Evolutionary conservation across 2,888 invertebrate genomes (phyloP), one percentile per base, ranked within the genome.

Genomic region (Meloe dianella): DNA sequence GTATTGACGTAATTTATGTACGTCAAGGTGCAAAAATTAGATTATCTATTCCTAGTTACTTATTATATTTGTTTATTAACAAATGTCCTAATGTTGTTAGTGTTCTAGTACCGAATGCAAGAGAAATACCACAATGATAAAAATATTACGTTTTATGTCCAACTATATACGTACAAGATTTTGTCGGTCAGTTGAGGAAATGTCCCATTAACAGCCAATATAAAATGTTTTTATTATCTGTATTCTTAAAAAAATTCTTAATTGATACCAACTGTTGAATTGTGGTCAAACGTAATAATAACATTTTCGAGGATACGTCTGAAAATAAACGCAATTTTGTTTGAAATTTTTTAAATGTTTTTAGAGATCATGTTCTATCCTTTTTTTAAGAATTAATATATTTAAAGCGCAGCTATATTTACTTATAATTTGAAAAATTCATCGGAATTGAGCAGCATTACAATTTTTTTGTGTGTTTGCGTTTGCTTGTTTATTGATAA

Each of bases 1-100:
- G 51, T 66, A 66, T 60, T 66, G 66, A 66, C 66, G 66, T 56
- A 66, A 56, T 57, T 65, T 63, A 60, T 66, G 66, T 66, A 60
- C 66, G 66, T 66, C 66, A 66, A 66, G 60, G 62, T 66, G 22
- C 35, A 64, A 64, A 64, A 56, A 64, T 57, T 57, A 64, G 57
- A 59, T 22, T 58, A 47, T 57, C 58, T 59, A 59, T 59, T 59
- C 59, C 35, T 35, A 32, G 54, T 54, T 54, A 54, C 24, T 54
- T 54, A 54, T 54, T 24, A 22, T 32, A 59, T 59, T 38, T 59
- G 59, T 54, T 54, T 6, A 24, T 24, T 20, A 14, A 54, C 24
- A 54, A 14, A 54, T 47, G 17, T 47, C 10, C 8, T 20, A 8
- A 10, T 47, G 47, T 6, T 17, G n/a, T 9, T 47, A n/a, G n/a